These are phyloP conservation scores for Protomyctophum bolini DNA, from an alignment of 2,113 vertebrate species.

Conservation along the genomic window DNA sequence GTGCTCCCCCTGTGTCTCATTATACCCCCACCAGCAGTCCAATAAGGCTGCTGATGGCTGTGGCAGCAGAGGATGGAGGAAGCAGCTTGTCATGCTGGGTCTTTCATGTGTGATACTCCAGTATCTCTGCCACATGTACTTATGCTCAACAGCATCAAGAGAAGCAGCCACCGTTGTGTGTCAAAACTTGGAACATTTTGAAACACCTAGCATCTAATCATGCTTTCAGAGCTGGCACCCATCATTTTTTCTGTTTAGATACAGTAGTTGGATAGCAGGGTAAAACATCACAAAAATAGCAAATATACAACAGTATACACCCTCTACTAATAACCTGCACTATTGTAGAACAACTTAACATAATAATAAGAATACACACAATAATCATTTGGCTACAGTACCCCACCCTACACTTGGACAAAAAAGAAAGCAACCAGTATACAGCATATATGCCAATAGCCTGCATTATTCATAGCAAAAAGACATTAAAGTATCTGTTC, in stretches of 20 bases:
- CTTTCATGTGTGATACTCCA: conserved; percentile 69
- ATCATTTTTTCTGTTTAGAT: conserved; percentile 23
- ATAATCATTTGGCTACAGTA: too few relatives aligned
- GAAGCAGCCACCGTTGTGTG: conserved; percentile 41
- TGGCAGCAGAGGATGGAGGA: conserved; percentile 48
- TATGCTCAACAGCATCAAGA: conserved; percentile 25
- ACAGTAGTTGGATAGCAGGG: too few relatives aligned
- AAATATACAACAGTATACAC: too few relatives aligned
- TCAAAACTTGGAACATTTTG: conserved; percentile 42
- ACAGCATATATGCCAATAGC: too few relatives aligned
- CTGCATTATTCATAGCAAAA: too few relatives aligned
- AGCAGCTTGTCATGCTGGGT: conserved; percentile 51
- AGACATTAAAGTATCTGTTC: too few relatives aligned
- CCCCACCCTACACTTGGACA: too few relatives aligned
- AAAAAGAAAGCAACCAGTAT: too few relatives aligned
- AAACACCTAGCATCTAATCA: conserved; percentile 36
- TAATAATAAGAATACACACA: too few relatives aligned
- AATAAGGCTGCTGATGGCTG: conserved; percentile 56
- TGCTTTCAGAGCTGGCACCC: conserved; percentile 59
- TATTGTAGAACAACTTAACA: too few relatives aligned
- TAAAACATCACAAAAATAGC: too few relatives aligned
- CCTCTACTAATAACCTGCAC: too few relatives aligned
- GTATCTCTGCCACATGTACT: conserved; percentile 45
- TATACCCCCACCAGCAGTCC: conserved; percentile 58
- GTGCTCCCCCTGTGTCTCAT: conserved; percentile 62